These are phyloP conservation scores for Drosophila kohkoa DNA, from an alignment of 1,140 invertebrate species.

Conservation along the genomic window DNA sequence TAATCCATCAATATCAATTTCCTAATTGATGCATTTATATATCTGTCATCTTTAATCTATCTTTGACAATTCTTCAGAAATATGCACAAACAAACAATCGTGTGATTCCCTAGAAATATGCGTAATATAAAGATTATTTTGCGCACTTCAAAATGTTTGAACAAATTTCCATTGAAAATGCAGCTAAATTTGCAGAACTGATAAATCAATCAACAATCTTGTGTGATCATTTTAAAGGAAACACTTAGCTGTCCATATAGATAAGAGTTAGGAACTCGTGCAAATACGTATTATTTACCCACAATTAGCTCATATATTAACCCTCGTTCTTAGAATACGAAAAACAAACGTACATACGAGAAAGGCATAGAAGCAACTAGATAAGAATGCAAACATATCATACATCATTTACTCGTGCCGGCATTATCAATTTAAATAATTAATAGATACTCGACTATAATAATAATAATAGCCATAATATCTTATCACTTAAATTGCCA, in stretches of 20 bases:
- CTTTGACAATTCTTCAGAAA: no score
- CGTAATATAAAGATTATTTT: no score
- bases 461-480: slow-evolving; percentile 19
- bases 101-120: no score
- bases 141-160: no score
- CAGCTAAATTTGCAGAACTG: not conserved
- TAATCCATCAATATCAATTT: no score
- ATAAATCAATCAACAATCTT: not conserved
- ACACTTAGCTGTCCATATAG: slow-evolving; percentile 1
- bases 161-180: no score
- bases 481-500: slow-evolving; percentile 31
- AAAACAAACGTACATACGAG: slow-evolving; percentile 1
- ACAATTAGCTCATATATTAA: slow-evolving; percentile 16
- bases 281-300: slow-evolving; percentile 11
- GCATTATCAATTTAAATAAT: slow-evolving; percentile 35
- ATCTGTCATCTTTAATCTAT: no score
- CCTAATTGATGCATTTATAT: no score
- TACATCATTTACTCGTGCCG: not conserved
- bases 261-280: slow-evolving; percentile 2
- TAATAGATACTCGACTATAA: slow-evolving; percentile 26
- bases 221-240: slow-evolving; percentile 13
- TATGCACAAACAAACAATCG: no score
- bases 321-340: slow-evolving; percentile 2
- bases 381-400: slow-evolving; percentile 18
- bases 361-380: not conserved